Evolutionary conservation across 2,888 invertebrate species (phyloP), one percentile per base, ranked within the genome.

Genomic region (Crepidodera aurea): DNA sequence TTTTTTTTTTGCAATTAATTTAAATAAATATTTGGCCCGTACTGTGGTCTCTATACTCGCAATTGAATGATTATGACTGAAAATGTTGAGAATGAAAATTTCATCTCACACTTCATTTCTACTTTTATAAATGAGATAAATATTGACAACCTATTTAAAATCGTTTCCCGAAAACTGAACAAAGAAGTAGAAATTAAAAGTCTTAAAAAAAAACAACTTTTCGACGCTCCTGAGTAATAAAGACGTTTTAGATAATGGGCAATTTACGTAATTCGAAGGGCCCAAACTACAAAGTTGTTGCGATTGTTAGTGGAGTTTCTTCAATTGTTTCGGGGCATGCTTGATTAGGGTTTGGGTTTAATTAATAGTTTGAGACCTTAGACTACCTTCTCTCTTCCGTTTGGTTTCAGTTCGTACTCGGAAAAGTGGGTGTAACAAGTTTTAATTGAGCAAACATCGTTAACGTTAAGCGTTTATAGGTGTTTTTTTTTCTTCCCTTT

Each of bases 261-360:
- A 60, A 65, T 63, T 63, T 55, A 51, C 56, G 40, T 56, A 62
- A 67, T 64, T 66, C 42, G 59, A 37, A 25, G 54, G 42, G 19
- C 22, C 46, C 51, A n/a, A 62, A 62, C 25, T 61, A 59, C 25
- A 37, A 34, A 60, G 61, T 51, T 48, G 57, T 60, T 58, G 55
- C 60, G 57, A 64, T 65, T 66, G 66, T 69, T 67, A 64, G 63
- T 62, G 63, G 62, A 54, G 68, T 67, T 69, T 67, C 65, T 69
- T 66, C 66, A 60, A 69, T 66, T 68, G 65, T 65, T 60, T 60
- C 60, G 60, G 60, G 39, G 57, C 56, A 55, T 55, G 53, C 51
- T 60, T 62, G 60, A 65, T 65, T 61, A 51, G 65, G 57, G 65
- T 56, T 29, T 59, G 60, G 62, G 62, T 62, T 57, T 65, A 65